Base-by-base conservation (phyloP, 2,888 invertebrate genomes). In the Trissolcus japonicus region DNA sequence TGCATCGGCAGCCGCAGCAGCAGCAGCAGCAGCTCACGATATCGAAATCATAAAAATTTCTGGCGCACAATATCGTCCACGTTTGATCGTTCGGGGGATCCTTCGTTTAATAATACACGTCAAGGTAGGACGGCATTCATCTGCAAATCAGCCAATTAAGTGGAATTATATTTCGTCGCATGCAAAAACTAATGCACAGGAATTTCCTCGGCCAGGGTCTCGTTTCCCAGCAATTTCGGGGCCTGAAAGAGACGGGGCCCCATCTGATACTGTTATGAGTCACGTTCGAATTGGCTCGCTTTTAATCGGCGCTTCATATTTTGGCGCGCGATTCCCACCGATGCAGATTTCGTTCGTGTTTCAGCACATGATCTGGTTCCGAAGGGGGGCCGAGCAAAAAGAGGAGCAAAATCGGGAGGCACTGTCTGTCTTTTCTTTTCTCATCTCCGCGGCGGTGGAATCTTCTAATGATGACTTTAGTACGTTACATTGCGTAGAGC, bases 401-500 rank as follows among this genome's bases (percentile, higher is more conserved):
- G 19, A 59, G 13, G 35, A 40, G 56, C 41, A 48, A 73, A 72
- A 57, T 63, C 63, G 62, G 74, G 60, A 68, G 35, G 56, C 43
- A 59, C 63, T 67, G 71, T 62, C 73, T 68, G 68, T 76, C 73
- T 72, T 7, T 74, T 66, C 74, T 57, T 50, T 71, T 75, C 60
- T 63, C 56, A 56, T 71, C 66, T 57, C 56, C 43, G 53, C 21
- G 57, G 73, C 71, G 57, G 67, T 79, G 82, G 82, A 85, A 83
- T 83, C 76, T 79, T 84, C 81, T 83, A 84, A 85, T 84, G 83
- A 85, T 81, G 83, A 86, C 82, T 83, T 82, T 84, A 82, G 83
- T 68, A 62, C 65, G 62, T 41, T 81, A 78, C 81, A 79, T 61
- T 68, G 75, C 66, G 57, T 69, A 53, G 55, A 60, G 67, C 69